Evolutionary conservation across 2,888 invertebrate species (phyloP).

Genomic region (Lycaena phlaeas): DNA sequence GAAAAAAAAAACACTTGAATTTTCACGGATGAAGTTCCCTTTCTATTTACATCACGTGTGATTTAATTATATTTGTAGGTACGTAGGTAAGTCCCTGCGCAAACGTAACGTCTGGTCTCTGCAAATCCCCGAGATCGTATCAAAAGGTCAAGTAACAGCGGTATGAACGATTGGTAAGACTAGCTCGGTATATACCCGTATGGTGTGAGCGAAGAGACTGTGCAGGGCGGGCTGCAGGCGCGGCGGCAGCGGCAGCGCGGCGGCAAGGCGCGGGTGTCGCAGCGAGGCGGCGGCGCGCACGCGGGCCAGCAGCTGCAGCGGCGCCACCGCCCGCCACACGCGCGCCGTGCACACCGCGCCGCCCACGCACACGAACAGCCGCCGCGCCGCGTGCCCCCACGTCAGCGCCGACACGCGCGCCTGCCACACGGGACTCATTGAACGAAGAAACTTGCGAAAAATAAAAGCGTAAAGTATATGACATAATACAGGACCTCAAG

Average conservation of each 20-base stretch:
- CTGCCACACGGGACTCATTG: constrained; percentile 43
- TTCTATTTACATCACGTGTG: too few relatives aligned
- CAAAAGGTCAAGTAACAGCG: too few relatives aligned
- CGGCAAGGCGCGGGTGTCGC: constrained; percentile 81
- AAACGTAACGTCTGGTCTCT: too few relatives aligned
- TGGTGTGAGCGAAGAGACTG: constrained; percentile 93
- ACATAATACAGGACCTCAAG: too few relatives aligned
- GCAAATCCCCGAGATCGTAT: too few relatives aligned
- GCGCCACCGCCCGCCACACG: constrained; percentile 91
- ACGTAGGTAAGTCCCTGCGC: too few relatives aligned
- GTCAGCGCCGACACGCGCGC: constrained; percentile 93
- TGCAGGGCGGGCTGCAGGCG: constrained; percentile 88
- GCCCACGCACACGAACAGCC: constrained; percentile 88
- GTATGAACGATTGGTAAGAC: neutral
- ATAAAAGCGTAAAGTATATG: too few relatives aligned
- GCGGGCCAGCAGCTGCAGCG: constrained; percentile 90
- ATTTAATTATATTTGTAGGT: too few relatives aligned
- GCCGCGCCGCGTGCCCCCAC: constrained; percentile 98
- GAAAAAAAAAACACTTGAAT: too few relatives aligned
- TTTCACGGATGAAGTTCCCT: too few relatives aligned
- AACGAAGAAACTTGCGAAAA: neutral
- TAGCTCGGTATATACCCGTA: constrained; percentile 79
- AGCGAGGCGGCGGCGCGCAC: constrained; percentile 85
- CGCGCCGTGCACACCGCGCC: constrained; percentile 94
- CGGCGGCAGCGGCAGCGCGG: constrained; percentile 88